Conservation (phyloP, 2,113 vertebrate genomes). For the Hydrolagus affinis region DNA sequence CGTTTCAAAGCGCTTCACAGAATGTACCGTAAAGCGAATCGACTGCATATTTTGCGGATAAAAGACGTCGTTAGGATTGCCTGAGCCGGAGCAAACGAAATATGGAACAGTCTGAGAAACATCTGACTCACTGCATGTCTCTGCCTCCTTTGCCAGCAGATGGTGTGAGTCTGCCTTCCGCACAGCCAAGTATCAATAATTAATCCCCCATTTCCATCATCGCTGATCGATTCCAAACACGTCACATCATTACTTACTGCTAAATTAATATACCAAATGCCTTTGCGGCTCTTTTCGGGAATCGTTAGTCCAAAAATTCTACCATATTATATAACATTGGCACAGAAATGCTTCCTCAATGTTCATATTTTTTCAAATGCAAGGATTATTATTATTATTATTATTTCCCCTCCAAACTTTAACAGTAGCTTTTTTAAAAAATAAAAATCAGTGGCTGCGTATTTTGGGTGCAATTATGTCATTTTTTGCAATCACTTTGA, state of each 20-base stretch:
- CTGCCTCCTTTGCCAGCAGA: not conserved
- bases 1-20: too few species aligned
- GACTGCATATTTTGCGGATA: too few species aligned
- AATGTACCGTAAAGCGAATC: too few species aligned
- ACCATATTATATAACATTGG: not conserved
- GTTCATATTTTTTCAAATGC: too few species aligned
- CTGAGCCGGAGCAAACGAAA: not conserved
- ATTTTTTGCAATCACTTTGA: too few species aligned
- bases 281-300: not conserved
- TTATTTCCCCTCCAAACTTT: not conserved
- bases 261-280: not conserved
- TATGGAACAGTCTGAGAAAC: not conserved
- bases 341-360: not conserved
- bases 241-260: not conserved
- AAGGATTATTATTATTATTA: too few species aligned
- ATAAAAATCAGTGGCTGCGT: too few species aligned
- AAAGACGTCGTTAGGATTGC: not conserved
- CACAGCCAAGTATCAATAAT: not conserved
- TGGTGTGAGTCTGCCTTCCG: constrained; percentile 9
- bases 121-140: constrained; percentile 26
- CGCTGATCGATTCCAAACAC: not conserved
- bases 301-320: not conserved
- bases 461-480: too few species aligned
- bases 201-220: not conserved
- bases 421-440: too few species aligned